phyloP scores from a whole-genome alignment of 2,888 invertebrate genomes.

The Limnephilus lunatus region DNA sequence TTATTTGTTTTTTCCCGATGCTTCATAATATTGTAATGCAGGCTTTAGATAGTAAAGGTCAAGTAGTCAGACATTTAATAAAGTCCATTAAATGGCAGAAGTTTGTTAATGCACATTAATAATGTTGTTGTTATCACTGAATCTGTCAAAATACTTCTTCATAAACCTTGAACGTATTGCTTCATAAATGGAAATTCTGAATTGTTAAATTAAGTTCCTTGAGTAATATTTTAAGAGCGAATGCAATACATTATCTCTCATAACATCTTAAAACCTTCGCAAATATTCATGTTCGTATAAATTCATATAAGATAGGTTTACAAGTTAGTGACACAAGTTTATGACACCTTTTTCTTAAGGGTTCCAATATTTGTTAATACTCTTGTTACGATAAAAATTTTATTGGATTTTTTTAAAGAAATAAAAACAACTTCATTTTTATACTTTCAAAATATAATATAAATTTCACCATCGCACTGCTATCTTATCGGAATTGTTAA shows the following conservation, averaged over 20 bases:
- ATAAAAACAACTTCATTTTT: background rate
- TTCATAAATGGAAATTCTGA: background rate
- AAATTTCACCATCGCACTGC: background rate
- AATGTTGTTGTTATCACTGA: background rate
- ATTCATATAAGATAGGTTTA: background rate
- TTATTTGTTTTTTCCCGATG: background rate
- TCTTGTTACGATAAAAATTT: background rate
- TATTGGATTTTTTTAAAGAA: no score
- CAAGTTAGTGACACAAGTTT: background rate
- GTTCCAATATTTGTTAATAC: background rate
- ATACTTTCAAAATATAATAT: background rate
- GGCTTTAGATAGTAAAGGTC: slow-evolving; percentile 42
- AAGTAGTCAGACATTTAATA: background rate
- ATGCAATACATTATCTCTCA: background rate
- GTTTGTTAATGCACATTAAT: slow-evolving; percentile 28
- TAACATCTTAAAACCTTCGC: background rate
- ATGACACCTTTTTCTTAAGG: background rate
- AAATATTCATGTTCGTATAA: background rate
- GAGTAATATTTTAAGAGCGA: background rate
- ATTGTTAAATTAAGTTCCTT: background rate
- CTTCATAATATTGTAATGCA: background rate
- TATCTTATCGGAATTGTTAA: background rate
- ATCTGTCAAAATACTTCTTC: background rate
- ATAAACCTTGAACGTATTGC: background rate
- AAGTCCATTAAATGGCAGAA: slow-evolving; percentile 16